A percentile compares a stretch with the other conserved stretches of the same genome.
Evolutionary conservation across 1,140 invertebrate species (phyloP).

Genomic region (Oscheius sp.): DNA sequence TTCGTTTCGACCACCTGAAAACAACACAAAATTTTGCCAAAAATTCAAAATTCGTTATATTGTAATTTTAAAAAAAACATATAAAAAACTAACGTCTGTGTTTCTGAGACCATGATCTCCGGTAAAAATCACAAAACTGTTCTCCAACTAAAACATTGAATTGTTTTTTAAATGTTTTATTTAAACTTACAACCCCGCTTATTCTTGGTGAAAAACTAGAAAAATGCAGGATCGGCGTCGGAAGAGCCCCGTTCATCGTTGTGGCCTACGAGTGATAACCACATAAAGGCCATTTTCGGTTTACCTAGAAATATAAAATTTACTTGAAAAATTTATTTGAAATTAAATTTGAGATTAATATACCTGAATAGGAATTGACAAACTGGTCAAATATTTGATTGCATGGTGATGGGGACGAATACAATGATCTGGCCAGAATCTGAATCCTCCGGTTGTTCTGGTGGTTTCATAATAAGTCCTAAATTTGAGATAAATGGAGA

Average conservation of each 20-base stretch:
- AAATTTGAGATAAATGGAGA: no score
- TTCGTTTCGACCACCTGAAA: conserved; percentile 17
- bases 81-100: no score
- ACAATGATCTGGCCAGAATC: neutral
- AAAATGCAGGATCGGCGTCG: conserved; percentile 2
- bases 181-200: neutral
- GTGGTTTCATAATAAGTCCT: neutral
- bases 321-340: no score
- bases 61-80: no score
- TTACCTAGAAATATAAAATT: no score
- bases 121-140: conserved; percentile 30
- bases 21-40: no score
- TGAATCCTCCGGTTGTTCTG: neutral
- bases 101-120: conserved; percentile 41
- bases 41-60: no score
- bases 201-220: conserved; percentile 14
- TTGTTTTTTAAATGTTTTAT: no score
- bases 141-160: conserved; percentile 39
- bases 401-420: neutral
- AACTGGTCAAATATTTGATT: neutral
- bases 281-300: conserved; percentile 22
- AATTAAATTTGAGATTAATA: no score
- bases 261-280: conserved; percentile 12
- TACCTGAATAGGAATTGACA: conserved; percentile 17
- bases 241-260: neutral